phyloP scores from a whole-genome alignment of 2,113 vertebrate genomes.

The Elachura formosa region DNA sequence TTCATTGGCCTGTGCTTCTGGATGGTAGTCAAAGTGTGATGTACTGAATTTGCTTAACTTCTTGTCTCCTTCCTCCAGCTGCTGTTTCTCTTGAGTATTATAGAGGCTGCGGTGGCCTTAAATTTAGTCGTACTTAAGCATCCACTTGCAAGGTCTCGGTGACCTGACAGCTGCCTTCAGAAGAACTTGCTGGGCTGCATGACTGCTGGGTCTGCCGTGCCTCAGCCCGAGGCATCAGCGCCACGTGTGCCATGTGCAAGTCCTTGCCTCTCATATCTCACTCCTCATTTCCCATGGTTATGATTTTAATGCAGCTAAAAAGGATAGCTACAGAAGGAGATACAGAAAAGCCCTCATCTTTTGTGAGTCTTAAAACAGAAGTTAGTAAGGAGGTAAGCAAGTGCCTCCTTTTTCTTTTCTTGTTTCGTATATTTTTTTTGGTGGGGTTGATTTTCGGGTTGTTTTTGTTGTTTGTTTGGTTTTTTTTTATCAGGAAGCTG shows the following conservation, averaged over 20 bases:
- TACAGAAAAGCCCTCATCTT: not conserved
- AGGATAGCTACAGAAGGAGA: not conserved
- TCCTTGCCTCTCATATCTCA: not conserved
- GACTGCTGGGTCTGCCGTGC: not conserved
- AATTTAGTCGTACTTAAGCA: not conserved
- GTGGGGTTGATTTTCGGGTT: no score
- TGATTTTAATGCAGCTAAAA: not conserved
- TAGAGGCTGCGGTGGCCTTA: not conserved
- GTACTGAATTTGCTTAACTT: not conserved
- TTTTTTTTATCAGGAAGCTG: not conserved
- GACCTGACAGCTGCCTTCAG: not conserved
- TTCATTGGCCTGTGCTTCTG: rapidly evolving
- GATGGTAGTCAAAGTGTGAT: not conserved
- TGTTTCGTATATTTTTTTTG: not conserved
- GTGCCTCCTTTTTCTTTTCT: not conserved
- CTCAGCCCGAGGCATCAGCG: not conserved
- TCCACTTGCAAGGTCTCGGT: rapidly evolving
- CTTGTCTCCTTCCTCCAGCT: not conserved
- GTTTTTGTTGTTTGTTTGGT: no score
- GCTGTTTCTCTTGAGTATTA: not conserved
- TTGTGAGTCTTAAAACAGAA: not conserved
- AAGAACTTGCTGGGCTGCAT: rapidly evolving
- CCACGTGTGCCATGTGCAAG: not conserved
- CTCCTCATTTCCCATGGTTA: not conserved
- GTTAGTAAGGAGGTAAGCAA: not conserved